Evolutionary conservation across 2,113 vertebrate species (phyloP), one percentile per base, ranked within the genome.

Genomic region (Dascyllus trimaculatus): DNA sequence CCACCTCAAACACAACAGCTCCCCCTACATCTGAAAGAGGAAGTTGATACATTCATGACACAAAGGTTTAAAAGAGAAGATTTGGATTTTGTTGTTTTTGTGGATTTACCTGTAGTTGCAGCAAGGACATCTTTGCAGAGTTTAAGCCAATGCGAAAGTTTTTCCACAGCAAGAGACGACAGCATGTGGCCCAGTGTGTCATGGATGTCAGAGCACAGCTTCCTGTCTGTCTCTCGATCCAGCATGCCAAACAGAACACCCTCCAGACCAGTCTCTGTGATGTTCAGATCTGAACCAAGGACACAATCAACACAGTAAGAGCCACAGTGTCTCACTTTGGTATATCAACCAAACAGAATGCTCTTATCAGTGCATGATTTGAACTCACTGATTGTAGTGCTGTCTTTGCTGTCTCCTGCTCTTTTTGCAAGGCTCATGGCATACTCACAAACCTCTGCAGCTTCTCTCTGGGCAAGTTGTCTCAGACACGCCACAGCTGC

Each of bases 141-240:
- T 94, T 97, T 96, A 26, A 99, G 93, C 98, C 98, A 99, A 85
- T 99, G 98, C 24, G 98, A 96, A 75, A 99, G 96, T 79, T 99
- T 99, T 80, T 97, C 96, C 73, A 99, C 96, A 0, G 98, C 98
- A 80, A 99, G 93, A 0, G 98, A 99, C 0, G 98, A 99, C 48
- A 99, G 95, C 98, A 99, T 99, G 86, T 99, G 98, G 4, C 98
- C 98, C 88, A 99, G 91, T 0, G 98, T 99, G 91, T 99, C 98
- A 0, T 99, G 98, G 87, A 99, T 98, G 87, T 99, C 98, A 15
- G 97, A 97, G 90, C 98, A 99, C 59, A 99, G 75, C 89, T 99
- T 99, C 81, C 96, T 87, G 88, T 99, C 98, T 0, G 98, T 99
- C 93, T 99, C 98, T 0, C 97, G 95, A 89, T 99, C 98, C 91